A percentile compares a stretch with the other conserved stretches of the same genome.
Evolutionary conservation across 1,140 invertebrate species (phyloP).

Genomic region (Polypedilum pembai): DNA sequence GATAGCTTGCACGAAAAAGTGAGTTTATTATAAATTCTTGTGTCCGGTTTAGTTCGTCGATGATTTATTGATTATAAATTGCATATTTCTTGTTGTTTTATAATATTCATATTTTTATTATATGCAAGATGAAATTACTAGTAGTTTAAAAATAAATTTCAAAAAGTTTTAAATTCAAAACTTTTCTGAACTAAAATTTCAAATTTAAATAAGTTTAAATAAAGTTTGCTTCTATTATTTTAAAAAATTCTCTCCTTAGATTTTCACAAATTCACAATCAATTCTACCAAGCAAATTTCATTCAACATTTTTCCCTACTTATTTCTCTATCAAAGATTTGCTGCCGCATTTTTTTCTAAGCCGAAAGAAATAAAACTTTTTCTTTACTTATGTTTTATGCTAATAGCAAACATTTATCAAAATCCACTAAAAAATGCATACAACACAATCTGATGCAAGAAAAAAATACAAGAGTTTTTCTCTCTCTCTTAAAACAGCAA

Average conservation of each 20-base stretch:
- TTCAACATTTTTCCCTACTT: background rate
- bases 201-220: too few relatives aligned
- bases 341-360: background rate
- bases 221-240: too few relatives aligned
- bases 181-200: too few relatives aligned
- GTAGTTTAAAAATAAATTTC: too few relatives aligned
- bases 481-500: too few relatives aligned
- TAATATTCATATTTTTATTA: too few relatives aligned
- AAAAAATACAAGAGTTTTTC: background rate
- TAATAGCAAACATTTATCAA: slow-evolving; percentile 26
- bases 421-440: background rate
- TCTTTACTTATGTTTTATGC: slow-evolving; percentile 21
- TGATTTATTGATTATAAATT: slow-evolving; percentile 1
- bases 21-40: background rate
- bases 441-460: background rate
- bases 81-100: background rate
- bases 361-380: background rate
- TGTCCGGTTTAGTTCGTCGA: background rate
- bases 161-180: too few relatives aligned
- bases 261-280: too few relatives aligned
- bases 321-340: background rate
- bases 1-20: background rate
- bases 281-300: too few relatives aligned
- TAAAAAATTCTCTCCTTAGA: too few relatives aligned
- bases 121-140: too few relatives aligned